These are phyloP conservation scores for Lagorchestes hirsutus DNA, from an alignment of 2,797 vertebrate genomes.

Conservation along the genomic window DNA sequence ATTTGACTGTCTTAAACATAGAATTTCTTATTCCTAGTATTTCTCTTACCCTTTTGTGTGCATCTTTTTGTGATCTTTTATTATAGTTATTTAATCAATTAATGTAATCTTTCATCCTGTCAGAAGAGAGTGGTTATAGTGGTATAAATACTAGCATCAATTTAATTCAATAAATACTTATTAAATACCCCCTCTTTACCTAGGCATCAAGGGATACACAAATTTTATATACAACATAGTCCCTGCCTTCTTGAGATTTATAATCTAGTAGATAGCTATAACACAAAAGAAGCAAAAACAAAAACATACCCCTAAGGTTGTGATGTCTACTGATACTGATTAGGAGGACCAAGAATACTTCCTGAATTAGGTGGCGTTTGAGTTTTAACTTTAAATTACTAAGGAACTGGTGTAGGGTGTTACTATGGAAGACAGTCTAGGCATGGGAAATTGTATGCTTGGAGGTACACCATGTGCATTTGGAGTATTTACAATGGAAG, in stretches of 20 bases:
- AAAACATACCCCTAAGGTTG: not conserved
- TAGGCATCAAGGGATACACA: not conserved
- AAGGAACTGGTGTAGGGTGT: not conserved
- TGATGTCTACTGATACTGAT: not conserved
- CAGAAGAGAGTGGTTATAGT: not conserved
- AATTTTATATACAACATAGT: not conserved
- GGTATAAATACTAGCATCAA: not conserved
- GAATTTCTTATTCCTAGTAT: not conserved
- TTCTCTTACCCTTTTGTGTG: not conserved
- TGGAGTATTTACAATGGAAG: not conserved
- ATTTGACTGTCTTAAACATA: not conserved
- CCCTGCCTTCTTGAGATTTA: not conserved
- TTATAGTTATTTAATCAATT: not conserved
- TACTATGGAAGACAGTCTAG: not conserved
- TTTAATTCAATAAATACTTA: not conserved
- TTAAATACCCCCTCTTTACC: not conserved
- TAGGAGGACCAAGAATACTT: not conserved
- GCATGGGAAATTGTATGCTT: not conserved
- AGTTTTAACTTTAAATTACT: not conserved
- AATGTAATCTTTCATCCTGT: not conserved
- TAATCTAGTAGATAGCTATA: not conserved
- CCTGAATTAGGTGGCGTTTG: not conserved
- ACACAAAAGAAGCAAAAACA: not conserved
- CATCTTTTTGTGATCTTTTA: not conserved
- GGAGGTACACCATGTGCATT: not conserved